Percentiles rank a stretch among this genome's conserved stretches.
These are phyloP conservation scores for Drosophila fuyamai DNA, from an alignment of 1,140 invertebrate genomes.

Conservation along the genomic window DNA sequence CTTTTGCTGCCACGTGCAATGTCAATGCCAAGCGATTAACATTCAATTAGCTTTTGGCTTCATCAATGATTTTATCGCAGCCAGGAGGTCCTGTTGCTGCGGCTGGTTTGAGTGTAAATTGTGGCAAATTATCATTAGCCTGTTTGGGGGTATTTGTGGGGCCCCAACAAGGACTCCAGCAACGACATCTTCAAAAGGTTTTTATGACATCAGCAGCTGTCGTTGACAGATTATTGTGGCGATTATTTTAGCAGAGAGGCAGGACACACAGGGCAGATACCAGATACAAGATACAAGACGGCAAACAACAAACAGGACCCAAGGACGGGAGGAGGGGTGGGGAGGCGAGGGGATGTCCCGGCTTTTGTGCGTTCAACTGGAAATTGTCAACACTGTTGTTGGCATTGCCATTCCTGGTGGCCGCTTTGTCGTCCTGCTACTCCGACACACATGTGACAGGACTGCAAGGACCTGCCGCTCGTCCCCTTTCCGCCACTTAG, in stretches of 20 bases:
- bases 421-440: conserved; percentile 29
- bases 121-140: conserved; percentile 84
- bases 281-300: conserved; percentile 33
- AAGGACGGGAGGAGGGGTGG: conserved; percentile 6
- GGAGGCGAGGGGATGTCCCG: conserved; percentile 3
- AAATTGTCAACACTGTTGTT: conserved; percentile 74
- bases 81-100: conserved; percentile 54
- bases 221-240: conserved; percentile 84
- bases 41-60: conserved; percentile 83
- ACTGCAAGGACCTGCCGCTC: conserved; percentile 7
- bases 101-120: conserved; percentile 76
- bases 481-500: conserved; percentile 36
- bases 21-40: conserved; percentile 83
- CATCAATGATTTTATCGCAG: conserved; percentile 84
- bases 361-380: conserved; percentile 76
- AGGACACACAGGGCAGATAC: conserved; percentile 29
- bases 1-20: conserved; percentile 66
- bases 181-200: conserved; percentile 83
- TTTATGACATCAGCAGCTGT: conserved; percentile 84
- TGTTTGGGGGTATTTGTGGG: conserved; percentile 46
- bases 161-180: conserved; percentile 45
- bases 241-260: conserved; percentile 75
- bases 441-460: conserved; percentile 57
- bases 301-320: conserved; percentile 21
- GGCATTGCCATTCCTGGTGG: conserved; percentile 69